A percentile compares a stretch with the other conserved stretches of the same genome.
These are phyloP conservation scores for Glaucidium brasilianum DNA, from an alignment of 2,113 vertebrate species.

Conservation along the genomic window DNA sequence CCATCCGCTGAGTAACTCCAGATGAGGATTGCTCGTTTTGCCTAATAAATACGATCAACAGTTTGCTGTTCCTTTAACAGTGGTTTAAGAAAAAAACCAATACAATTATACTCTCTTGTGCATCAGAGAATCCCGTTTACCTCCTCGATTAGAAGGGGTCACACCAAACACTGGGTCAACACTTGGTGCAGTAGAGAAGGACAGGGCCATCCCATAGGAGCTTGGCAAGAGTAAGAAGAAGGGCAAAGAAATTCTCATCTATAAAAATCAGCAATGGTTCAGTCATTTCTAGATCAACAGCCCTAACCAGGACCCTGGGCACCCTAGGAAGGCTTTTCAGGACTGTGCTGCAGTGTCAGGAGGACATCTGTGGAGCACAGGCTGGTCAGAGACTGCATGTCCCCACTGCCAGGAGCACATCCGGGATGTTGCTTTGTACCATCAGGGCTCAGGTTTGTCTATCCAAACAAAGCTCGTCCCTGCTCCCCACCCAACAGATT, in stretches of 20 bases:
- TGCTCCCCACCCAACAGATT: neutral
- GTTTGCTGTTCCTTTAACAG: neutral
- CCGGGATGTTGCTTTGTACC: neutral
- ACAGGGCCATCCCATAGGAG: neutral
- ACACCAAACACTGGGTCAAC: neutral
- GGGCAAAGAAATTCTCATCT: neutral
- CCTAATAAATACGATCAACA: neutral
- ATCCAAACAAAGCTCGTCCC: neutral
- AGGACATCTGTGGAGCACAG: neutral
- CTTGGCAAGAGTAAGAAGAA: neutral
- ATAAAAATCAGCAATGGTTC: neutral
- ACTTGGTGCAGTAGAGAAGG: neutral
- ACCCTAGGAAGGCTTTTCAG: neutral
- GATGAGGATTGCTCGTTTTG: neutral
- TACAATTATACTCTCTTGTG: neutral
- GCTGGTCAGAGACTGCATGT: accelerated
- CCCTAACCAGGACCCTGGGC: neutral
- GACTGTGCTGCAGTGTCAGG: neutral
- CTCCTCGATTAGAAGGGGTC: neutral
- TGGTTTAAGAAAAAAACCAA: neutral
- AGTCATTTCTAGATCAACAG: neutral
- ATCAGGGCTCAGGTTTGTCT: neutral
- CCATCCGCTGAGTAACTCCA: neutral
- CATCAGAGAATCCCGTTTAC: neutral
- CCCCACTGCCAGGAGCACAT: neutral